These are phyloP conservation scores for Prenolepis imparis DNA, from an alignment of 2,888 invertebrate genomes.

Conservation along the genomic window DNA sequence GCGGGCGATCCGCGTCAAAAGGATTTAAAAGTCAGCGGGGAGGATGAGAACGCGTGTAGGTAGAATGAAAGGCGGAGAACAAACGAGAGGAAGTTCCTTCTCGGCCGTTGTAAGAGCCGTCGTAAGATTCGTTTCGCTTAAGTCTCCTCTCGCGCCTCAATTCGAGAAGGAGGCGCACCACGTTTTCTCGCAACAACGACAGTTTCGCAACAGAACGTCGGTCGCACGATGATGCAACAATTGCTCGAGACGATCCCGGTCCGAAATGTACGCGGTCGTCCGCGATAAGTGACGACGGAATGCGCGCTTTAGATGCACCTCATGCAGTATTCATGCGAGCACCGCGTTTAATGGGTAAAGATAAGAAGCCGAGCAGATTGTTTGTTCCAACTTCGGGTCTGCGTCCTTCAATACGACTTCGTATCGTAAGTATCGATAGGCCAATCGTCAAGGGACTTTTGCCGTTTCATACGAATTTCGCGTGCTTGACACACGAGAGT, in stretches of 20 bases:
- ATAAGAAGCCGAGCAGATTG: conserved; percentile 4
- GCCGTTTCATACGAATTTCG: neutral
- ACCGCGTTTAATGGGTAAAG: conserved; percentile 25
- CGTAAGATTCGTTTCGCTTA: conserved; percentile 39
- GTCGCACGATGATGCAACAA: conserved; percentile 36
- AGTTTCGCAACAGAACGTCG: conserved; percentile 38
- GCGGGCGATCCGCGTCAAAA: conserved; percentile 50
- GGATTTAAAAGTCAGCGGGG: conserved; percentile 15
- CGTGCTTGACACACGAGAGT: neutral
- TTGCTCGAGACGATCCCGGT: conserved; percentile 35
- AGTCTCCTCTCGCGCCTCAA: conserved; percentile 6
- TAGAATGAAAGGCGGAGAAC: conserved; percentile 49
- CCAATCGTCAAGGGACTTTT: neutral
- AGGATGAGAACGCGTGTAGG: conserved; percentile 46
- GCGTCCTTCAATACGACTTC: conserved; percentile 21
- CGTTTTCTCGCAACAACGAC: conserved; percentile 49
- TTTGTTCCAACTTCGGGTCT: neutral
- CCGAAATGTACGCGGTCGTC: neutral
- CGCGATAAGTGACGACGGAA: conserved; percentile 29
- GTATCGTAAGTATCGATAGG: conserved; percentile 3
- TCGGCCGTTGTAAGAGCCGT: conserved; percentile 16
- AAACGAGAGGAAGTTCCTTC: conserved; percentile 49
- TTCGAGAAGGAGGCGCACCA: conserved; percentile 10
- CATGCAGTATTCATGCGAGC: conserved; percentile 47
- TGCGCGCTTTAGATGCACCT: conserved; percentile 30